A percentile compares a stretch with the other conserved stretches of the same genome.
Conservation (phyloP, 2,113 vertebrate species). For the Thalassarche chlororhynchos region DNA sequence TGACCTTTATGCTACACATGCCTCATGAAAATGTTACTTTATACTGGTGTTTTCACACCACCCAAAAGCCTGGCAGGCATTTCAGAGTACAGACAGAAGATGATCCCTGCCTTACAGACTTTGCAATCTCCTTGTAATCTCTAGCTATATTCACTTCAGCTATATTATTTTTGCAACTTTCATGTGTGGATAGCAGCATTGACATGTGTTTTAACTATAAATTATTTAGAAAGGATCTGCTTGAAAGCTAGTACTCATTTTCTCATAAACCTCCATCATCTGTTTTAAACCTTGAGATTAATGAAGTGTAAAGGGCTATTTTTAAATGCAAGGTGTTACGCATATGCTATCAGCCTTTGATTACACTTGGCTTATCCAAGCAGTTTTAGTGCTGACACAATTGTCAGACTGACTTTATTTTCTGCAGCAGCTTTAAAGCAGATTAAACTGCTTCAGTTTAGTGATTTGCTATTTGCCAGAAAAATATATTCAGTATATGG, state of each 20-base stretch:
- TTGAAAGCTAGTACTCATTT: neutral
- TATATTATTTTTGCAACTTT: neutral
- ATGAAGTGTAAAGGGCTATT: neutral
- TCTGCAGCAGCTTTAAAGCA: neutral
- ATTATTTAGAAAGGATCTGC: neutral
- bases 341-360: neutral
- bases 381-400: neutral
- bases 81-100: neutral
- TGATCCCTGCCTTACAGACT: constrained; percentile 7
- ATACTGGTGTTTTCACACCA: constrained; percentile 8
- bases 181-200: neutral
- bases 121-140: constrained; percentile 15
- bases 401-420: neutral
- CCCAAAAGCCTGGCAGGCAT: constrained; percentile 27
- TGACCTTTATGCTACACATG: neutral
- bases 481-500: neutral
- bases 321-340: neutral
- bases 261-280: neutral
- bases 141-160: neutral
- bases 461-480: neutral
- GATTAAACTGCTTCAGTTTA: neutral
- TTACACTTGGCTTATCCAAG: neutral
- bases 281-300: constrained; percentile 1
- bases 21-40: neutral
- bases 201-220: neutral